Evolutionary conservation across 2,888 invertebrate genomes (phyloP).

Genomic region (Pyralis farinalis): DNA sequence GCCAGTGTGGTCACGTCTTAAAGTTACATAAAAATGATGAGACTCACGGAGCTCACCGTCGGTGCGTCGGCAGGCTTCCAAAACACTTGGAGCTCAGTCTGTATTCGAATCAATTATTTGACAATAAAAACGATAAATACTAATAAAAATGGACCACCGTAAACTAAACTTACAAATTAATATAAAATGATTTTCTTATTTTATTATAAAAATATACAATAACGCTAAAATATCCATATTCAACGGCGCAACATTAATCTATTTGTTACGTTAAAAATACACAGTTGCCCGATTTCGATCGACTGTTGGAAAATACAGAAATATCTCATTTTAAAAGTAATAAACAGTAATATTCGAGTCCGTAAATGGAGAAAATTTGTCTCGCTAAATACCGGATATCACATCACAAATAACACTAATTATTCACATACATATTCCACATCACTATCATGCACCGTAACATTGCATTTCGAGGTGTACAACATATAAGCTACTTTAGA

Average conservation of each 20-base stretch:
- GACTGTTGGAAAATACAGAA: neutral
- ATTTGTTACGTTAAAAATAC: slow-evolving; percentile 51
- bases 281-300: slow-evolving; percentile 16
- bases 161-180: slow-evolving; percentile 45
- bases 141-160: slow-evolving; percentile 41
- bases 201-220: slow-evolving; percentile 72
- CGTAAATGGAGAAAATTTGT: too few relatives aligned
- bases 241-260: slow-evolving; percentile 65
- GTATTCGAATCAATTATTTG: slow-evolving; percentile 2
- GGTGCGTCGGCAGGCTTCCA: neutral
- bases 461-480: too few relatives aligned
- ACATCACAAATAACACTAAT: too few relatives aligned
- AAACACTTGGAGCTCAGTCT: neutral
- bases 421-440: too few relatives aligned
- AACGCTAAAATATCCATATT: slow-evolving; percentile 67
- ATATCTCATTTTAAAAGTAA: too few relatives aligned
- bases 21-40: too few relatives aligned
- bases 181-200: slow-evolving; percentile 50
- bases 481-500: too few relatives aligned
- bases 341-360: too few relatives aligned
- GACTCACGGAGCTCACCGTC: slow-evolving; percentile 4
- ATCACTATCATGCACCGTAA: too few relatives aligned
- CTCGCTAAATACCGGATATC: too few relatives aligned
- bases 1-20: too few relatives aligned
- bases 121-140: slow-evolving; percentile 28